Evolutionary conservation across 2,113 vertebrate species (phyloP).

Genomic region (Penelope pileata): DNA sequence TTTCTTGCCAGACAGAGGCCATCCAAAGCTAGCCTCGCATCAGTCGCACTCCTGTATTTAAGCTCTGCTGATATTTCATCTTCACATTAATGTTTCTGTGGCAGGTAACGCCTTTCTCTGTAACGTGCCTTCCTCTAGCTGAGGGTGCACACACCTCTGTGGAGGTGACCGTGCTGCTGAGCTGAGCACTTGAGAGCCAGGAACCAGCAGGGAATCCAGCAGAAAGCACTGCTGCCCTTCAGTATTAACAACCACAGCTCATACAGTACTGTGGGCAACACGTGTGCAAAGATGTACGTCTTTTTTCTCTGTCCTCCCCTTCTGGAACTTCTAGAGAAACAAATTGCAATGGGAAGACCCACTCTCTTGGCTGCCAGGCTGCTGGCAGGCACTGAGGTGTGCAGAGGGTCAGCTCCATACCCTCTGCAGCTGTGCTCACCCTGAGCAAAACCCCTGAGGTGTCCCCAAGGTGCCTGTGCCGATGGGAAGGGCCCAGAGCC

Average conservation of each 20-base stretch:
- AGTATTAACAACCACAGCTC: fast-evolving
- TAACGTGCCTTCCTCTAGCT: neutral
- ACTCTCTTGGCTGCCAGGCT: fast-evolving
- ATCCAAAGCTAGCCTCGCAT: neutral
- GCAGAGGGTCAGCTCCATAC: neutral
- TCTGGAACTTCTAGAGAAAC: neutral
- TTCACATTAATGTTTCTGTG: neutral
- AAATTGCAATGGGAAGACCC: neutral
- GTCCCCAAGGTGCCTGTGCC: neutral
- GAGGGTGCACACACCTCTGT: fast-evolving
- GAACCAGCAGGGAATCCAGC: neutral
- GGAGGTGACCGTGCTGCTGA: fast-evolving
- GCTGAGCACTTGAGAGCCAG: neutral
- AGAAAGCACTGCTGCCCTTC: neutral
- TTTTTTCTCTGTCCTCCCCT: neutral
- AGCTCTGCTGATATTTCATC: neutral
- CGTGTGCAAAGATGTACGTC: fast-evolving
- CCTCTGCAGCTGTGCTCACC: neutral
- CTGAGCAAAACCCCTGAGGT: fast-evolving
- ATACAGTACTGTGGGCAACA: neutral
- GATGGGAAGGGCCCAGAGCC: neutral
- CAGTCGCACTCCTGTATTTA: neutral
- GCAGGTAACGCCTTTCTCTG: neutral
- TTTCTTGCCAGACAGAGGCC: neutral
- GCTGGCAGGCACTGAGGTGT: neutral